Base-by-base conservation (phyloP, 53 echinoderm and acorn worm species). In the Actinopyga echinites region DNA sequence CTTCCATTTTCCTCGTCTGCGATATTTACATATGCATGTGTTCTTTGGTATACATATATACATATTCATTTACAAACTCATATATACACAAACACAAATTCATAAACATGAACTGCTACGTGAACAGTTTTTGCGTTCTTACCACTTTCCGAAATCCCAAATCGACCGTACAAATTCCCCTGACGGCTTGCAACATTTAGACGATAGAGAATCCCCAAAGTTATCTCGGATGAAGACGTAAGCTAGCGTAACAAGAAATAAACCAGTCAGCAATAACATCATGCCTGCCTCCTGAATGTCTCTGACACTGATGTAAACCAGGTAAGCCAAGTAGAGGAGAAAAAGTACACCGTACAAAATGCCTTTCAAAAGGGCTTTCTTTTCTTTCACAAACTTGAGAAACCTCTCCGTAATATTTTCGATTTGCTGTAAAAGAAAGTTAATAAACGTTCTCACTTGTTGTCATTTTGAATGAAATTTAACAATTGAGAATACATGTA, bases 141-240 rank as follows among this genome's bases (percentile, higher is more conserved):
- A 95, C 95, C 95, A 95, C 78, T 63, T 88, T 25, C 91, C 74
- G 35, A 83, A 87, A 6, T 35, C 43, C 95, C 95, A 95, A 4
- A 83, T 7, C 29, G 75, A 42, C 35, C 89, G 87, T 0, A 89
- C 11, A 28, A 63, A 45, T 2, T 83, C 37, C n/a, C 80, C 42
- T 0, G 33, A 45, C 6, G 95, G 95, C 31, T 75, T 56, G 15
- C 89, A 38, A 21, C 78, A 30, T 1, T 75, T 30, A 3, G 60
- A 23, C 57, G 86, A 84, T 38, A 93, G 81, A 2, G 78, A 11
- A 21, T 89, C 80, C 10, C 93, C 93, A 4, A 44, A 65, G 44
- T 64, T 49, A 45, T 93, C 90, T 22, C 91, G 45, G 23, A 91
- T 30, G n/a, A 89, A 25, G 7, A 25, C 43, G 67, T 93, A 95